Conservation (phyloP, 2,797 vertebrate species). For the Macropodus opercularis region DNA sequence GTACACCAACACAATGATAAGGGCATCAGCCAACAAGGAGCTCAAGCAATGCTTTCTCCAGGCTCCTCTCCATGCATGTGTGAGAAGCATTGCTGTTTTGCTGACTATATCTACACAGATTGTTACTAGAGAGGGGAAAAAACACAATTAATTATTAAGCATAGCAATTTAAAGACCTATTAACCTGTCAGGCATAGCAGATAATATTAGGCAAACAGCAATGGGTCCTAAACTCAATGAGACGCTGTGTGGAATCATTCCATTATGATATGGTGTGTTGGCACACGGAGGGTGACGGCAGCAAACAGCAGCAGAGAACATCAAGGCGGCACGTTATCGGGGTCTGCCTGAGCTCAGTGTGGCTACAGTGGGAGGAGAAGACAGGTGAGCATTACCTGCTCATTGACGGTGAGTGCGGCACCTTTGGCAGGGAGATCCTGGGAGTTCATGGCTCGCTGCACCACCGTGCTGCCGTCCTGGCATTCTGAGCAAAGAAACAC, state of each 20-base stretch:
- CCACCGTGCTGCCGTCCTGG: constrained; percentile 67
- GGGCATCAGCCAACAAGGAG: constrained; percentile 67
- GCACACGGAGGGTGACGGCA: constrained; percentile 38
- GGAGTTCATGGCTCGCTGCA: constrained; percentile 86
- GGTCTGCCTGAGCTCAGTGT: constrained; percentile 8
- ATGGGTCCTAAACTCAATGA: constrained; percentile 18
- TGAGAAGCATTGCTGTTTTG: constrained; percentile 70
- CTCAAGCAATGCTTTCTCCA: constrained; percentile 66
- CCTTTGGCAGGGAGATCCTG: constrained; percentile 84
- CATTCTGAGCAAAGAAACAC: constrained; percentile 78
- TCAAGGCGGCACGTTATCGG: not conserved
- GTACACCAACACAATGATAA: constrained; percentile 61
- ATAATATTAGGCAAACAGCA: constrained; percentile 30
- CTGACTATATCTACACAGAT: constrained; percentile 52
- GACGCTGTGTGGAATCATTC: constrained; percentile 24
- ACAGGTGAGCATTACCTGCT: constrained; percentile 85
- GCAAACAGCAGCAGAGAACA: constrained; percentile 28
- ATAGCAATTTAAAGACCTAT: constrained; percentile 44
- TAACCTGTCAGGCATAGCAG: constrained; percentile 38
- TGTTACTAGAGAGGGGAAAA: constrained; percentile 48
- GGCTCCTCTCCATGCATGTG: constrained; percentile 26
- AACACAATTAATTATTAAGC: constrained; percentile 52
- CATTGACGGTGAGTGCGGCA: constrained; percentile 90
- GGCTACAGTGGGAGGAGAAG: not conserved
- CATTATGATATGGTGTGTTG: constrained; percentile 25